Base-by-base conservation (phyloP, 2,888 invertebrate genomes). In the Spilosoma lubricipeda region DNA sequence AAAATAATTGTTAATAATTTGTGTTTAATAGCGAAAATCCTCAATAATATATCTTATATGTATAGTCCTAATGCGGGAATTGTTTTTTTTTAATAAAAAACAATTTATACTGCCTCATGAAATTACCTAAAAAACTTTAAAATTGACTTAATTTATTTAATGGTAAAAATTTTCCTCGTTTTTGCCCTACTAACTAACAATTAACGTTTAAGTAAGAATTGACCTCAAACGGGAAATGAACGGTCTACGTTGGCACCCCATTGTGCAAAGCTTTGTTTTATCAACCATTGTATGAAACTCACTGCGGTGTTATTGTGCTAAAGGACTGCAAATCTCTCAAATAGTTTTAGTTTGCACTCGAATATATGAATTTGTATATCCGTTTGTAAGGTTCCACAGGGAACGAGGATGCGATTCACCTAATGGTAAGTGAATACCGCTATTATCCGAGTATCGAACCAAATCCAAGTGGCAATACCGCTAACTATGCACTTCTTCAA, bases 171-270 rank as follows among this genome's bases (percentile, higher is more conserved):
- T 45, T 30, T 13, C 2, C 18, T 13, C 9, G 9, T 27, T 11
- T 27, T 65, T 30, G n/a, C 11, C 23, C 63, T 64, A 59, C 27
- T 63, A 36, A 71, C 45, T 33, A 33, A 33, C 23, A 71, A 42
- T 59, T 18, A 39, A 70, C 9, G 39, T 56, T 27, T 27, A 39
- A 56, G 39, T 27, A 56, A 56, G 39, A 59, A 36, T 15, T 70
- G 70, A 70, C 70, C 59, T 56, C 70, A 59, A 30, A 59, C 70
- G 70, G 70, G 70, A 70, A 70, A 70, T 70, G 52, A 70, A 48
- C 30, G 45, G 23, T 30, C 45, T 30, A 20, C 30, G 36, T 18
- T 30, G 27, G 36, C 33, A 71, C 52, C 9, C 39, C 33, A 63
- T 63, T 66, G 52, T 36, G n/a, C 52, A 48, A 36, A 33, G 30